Conservation (phyloP, 2,888 invertebrate species). For the Drosophila prostipennis region DNA sequence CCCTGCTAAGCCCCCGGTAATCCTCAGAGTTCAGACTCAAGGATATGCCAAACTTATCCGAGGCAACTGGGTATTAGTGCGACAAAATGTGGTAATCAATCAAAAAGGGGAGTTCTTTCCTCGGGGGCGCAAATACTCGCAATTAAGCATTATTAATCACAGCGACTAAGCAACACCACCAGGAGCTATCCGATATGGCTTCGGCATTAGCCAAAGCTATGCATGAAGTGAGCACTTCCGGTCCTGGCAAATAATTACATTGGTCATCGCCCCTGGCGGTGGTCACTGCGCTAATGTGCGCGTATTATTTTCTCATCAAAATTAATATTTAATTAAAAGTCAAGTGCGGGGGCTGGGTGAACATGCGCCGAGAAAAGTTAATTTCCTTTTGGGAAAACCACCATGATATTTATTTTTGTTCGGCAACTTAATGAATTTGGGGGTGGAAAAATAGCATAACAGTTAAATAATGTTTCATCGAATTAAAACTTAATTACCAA, state of each 20-base stretch:
- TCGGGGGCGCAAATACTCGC: conserved; percentile 62
- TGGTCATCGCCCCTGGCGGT: conserved; percentile 56
- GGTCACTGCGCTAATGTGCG: conserved; percentile 51
- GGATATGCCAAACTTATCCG: conserved; percentile 64
- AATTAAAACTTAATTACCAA: not conserved
- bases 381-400: conserved; percentile 9
- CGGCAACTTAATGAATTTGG: not conserved
- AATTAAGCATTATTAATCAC: conserved; percentile 79
- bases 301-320: conserved; percentile 63
- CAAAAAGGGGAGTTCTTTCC: conserved; percentile 50
- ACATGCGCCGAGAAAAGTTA: conserved; percentile 28
- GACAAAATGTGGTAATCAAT: conserved; percentile 78
- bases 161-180: conserved; percentile 58
- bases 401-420: conserved; percentile 14
- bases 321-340: conserved; percentile 76
- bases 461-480: not conserved
- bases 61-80: conserved; percentile 63
- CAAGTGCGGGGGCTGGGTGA: conserved; percentile 30
- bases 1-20: conserved; percentile 52
- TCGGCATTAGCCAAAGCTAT: conserved; percentile 17
- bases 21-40: conserved; percentile 58
- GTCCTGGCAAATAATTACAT: conserved; percentile 68
- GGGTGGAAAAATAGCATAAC: not conserved
- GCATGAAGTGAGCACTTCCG: conserved; percentile 61
- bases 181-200: conserved; percentile 15